phyloP scores from a whole-genome alignment of 2,797 vertebrate species.

The Diplodus sargus region DNA sequence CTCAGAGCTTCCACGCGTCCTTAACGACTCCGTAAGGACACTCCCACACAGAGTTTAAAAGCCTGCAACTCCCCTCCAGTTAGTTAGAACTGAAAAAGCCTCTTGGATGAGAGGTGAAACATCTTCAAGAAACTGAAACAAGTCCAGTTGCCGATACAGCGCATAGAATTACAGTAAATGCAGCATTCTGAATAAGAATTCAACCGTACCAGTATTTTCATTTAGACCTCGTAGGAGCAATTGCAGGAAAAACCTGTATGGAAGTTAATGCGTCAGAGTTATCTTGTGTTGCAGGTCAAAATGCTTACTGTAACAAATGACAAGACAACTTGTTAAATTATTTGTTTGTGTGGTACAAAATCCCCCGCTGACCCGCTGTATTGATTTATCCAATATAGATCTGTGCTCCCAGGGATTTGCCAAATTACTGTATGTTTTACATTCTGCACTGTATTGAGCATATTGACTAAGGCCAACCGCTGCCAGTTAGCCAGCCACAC shows the following conservation, averaged over 20 bases:
- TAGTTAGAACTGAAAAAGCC: no score
- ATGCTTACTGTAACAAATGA: not conserved
- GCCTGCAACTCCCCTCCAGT: no score
- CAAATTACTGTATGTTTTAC: slow-evolving; percentile 71
- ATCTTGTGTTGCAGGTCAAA: not conserved
- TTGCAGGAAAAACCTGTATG: no score
- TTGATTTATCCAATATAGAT: slow-evolving; percentile 68
- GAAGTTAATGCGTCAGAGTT: not conserved
- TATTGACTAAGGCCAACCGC: slow-evolving; percentile 79
- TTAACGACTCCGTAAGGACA: no score
- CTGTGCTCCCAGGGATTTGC: slow-evolving; percentile 54
- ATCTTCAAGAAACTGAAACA: no score
- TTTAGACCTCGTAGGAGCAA: no score
- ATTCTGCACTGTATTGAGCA: slow-evolving; percentile 69
- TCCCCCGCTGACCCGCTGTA: slow-evolving; percentile 45
- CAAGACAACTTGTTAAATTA: slow-evolving; percentile 17
- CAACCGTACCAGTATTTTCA: no score
- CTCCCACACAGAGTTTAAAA: no score
- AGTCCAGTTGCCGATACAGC: no score
- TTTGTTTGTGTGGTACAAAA: slow-evolving; percentile 21
- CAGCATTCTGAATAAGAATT: not conserved
- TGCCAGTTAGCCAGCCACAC: slow-evolving; percentile 71
- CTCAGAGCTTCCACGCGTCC: no score
- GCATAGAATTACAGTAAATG: no score
- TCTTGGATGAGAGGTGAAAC: no score